phyloP scores from a whole-genome alignment of 2,888 invertebrate genomes.

The Ophonus ardosiacus region DNA sequence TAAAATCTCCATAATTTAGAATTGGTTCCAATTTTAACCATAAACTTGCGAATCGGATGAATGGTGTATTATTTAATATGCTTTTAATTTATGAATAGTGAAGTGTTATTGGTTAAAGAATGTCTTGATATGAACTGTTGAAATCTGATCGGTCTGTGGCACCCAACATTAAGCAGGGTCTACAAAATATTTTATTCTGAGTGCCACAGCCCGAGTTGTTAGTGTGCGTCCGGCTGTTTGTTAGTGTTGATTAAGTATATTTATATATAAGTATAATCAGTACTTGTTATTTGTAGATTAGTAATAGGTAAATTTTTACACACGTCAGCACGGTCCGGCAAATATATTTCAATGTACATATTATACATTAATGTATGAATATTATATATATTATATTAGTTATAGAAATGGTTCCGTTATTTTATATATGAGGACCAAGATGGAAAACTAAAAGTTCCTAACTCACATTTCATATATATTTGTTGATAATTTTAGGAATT shows the following conservation, averaged over 20 bases:
- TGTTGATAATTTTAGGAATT: slow-evolving; percentile 63
- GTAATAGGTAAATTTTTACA: slow-evolving; percentile 60
- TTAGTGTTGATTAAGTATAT: slow-evolving; percentile 70
- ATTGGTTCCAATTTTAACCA: slow-evolving; percentile 36
- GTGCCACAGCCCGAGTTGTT: slow-evolving; percentile 71
- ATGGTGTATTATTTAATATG: slow-evolving; percentile 46
- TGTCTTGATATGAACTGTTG: slow-evolving; percentile 21
- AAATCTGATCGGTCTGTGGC: slow-evolving; percentile 70
- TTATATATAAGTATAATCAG: slow-evolving; percentile 51
- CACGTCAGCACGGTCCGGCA: slow-evolving; percentile 51
- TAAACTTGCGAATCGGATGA: slow-evolving; percentile 45
- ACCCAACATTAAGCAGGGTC: slow-evolving; percentile 76
- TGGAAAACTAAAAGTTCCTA: slow-evolving; percentile 74
- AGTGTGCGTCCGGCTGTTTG: slow-evolving; percentile 68
- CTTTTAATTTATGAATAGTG: slow-evolving; percentile 46
- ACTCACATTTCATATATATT: slow-evolving; percentile 65
- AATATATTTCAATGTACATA: slow-evolving; percentile 62
- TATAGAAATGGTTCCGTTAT: slow-evolving; percentile 70
- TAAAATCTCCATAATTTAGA: slow-evolving; percentile 58
- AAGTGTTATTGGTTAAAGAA: slow-evolving; percentile 30
- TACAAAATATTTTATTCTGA: slow-evolving; percentile 75
- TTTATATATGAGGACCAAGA: slow-evolving; percentile 73
- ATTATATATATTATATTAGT: slow-evolving; percentile 63
- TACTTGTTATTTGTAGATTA: slow-evolving; percentile 61
- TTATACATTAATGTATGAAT: slow-evolving; percentile 62